Evolutionary conservation across 1,140 invertebrate genomes (phyloP), one percentile per base, ranked within the genome.

Genomic region (Drosophila simulans): DNA sequence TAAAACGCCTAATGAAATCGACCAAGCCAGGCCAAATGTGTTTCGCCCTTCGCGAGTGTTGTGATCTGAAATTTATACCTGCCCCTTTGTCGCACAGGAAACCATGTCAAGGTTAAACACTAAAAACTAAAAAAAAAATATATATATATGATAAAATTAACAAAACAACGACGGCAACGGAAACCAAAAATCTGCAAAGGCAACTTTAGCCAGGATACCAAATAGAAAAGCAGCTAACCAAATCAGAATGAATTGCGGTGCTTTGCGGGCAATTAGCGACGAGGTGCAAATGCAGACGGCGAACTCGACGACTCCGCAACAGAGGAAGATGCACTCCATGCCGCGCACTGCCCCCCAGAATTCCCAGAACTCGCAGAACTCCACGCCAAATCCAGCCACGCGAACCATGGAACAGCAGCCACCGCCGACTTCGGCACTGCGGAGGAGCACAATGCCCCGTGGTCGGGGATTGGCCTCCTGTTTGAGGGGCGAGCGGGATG

Each of bases 401-500:
- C 31, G 31, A 31, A 10, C 31, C 31, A 31, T 31, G 31, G 31
- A 31, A 3, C 31, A 31, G 27, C 27, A 31, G 49, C 52, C 51
- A 66, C 39, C 56, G 12, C 75, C 71, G 43, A 54, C 62, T n/a
- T 25, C 59, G 27, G 72, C 71, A 2, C 60, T 86, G 46, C 77
- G 63, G 20, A 81, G 75, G 42, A 91, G 80, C 75, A 91, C 90
- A 2, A 91, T 90, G 62, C 92, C 91, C 12, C 75, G 91, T 22
- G 86, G 91, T 49, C 70, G 91, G 31, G 91, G 91, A 13, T 60
- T 92, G 39, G 80, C 91, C 53, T 92, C 91, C 27, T 92, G 91
- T 77, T 59, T 92, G 58, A 77, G 91, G 10, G 91, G 91, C 17
- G 91, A 92, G 63, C 86, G 91, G 45, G 91, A 92, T 54, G 91